These are phyloP conservation scores for Dryocosmus kuriphilus DNA, from an alignment of 2,888 invertebrate genomes.

Conservation along the genomic window DNA sequence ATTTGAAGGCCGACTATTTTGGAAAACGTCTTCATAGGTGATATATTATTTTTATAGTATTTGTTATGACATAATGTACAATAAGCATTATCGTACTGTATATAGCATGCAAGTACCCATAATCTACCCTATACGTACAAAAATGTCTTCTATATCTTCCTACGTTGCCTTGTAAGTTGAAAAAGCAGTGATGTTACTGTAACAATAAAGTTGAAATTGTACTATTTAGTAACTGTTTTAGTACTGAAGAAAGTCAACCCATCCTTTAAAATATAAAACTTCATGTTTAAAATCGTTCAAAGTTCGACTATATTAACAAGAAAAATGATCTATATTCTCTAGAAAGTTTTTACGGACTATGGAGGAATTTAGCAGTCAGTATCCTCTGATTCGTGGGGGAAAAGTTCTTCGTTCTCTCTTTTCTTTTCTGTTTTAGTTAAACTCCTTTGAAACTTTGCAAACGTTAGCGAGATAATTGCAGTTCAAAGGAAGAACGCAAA, in stretches of 20 bases:
- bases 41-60: constrained; percentile 16
- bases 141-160: constrained; percentile 30
- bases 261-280: not conserved
- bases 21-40: constrained; percentile 8
- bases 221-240: not conserved
- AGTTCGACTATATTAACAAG: not conserved
- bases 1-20: not conserved
- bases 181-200: constrained; percentile 15
- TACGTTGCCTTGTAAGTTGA: constrained; percentile 13
- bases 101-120: not conserved
- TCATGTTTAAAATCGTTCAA: not conserved
- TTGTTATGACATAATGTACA: not conserved
- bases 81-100: constrained; percentile 3
- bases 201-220: constrained; percentile 20
- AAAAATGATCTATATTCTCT: not conserved
- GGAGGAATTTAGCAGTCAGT: not conserved
- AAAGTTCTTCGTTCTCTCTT: not conserved
- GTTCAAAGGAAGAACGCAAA: not conserved
- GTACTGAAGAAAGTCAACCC: not conserved
- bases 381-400: not conserved
- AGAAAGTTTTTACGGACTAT: not conserved
- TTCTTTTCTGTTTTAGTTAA: not conserved
- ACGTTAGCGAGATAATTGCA: not conserved
- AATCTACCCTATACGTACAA: constrained; percentile 15
- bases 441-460: not conserved